phyloP scores from a whole-genome alignment of 2,797 vertebrate genomes.

The Bufotes viridis region DNA sequence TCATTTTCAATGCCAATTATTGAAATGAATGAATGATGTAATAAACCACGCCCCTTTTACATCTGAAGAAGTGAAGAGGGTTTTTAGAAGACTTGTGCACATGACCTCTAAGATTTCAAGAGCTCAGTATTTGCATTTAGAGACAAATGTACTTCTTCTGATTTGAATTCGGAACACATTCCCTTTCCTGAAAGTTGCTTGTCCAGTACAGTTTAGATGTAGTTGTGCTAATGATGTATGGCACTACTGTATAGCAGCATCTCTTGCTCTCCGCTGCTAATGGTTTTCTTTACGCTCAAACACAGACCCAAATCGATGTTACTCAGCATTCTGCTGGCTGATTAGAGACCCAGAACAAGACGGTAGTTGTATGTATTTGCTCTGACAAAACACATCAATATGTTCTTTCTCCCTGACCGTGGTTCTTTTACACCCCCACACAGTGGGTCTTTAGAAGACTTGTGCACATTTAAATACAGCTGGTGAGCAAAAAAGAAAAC shows the following conservation, averaged over 20 bases:
- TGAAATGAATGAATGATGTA: too few relatives aligned
- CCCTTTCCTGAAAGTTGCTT: background rate
- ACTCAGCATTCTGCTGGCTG: slow-evolving; percentile 33
- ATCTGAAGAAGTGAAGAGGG: too few relatives aligned
- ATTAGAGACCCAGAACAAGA: slow-evolving; percentile 41
- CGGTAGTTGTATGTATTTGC: slow-evolving; percentile 37
- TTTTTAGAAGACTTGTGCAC: too few relatives aligned
- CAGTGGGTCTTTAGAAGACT: slow-evolving; percentile 16
- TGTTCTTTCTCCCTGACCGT: slow-evolving; percentile 32
- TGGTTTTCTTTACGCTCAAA: slow-evolving; percentile 30
- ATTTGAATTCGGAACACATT: background rate
- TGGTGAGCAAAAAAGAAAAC: background rate
- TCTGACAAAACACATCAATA: slow-evolving; percentile 53
- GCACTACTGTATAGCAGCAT: slow-evolving; percentile 10
- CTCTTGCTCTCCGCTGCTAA: slow-evolving; percentile 41
- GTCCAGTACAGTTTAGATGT: slow-evolving; percentile 9
- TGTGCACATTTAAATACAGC: background rate
- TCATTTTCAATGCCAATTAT: too few relatives aligned
- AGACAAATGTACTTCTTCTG: background rate
- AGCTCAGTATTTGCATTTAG: background rate
- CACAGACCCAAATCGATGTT: slow-evolving; percentile 45
- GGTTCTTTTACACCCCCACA: slow-evolving; percentile 29
- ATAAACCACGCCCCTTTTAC: too few relatives aligned
- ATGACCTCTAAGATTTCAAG: too few relatives aligned
- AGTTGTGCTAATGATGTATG: slow-evolving; percentile 35